phyloP scores from a whole-genome alignment of 30 jellyfish, hydroid and myxozoan genomes.

The Aurelia aurita region DNA sequence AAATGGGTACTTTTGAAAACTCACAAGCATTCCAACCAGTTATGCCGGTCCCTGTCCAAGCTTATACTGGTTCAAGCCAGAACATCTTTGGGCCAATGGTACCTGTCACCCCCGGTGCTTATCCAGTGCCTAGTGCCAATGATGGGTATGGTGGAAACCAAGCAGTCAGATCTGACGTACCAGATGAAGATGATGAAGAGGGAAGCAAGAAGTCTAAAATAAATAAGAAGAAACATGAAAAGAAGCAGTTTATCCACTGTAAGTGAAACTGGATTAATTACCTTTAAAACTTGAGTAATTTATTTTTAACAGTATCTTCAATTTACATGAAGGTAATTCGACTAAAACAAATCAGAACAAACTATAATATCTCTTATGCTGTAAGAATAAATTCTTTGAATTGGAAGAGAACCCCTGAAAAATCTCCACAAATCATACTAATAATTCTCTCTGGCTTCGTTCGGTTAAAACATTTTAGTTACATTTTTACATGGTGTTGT shows the following conservation, averaged over 20 bases:
- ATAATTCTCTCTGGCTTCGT: no score
- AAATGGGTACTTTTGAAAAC: conserved; percentile 18
- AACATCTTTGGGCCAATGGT: conserved; percentile 72
- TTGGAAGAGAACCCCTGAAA: no score
- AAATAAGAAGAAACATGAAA: conserved; percentile 23
- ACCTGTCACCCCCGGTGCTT: conserved; percentile 57
- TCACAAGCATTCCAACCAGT: conserved; percentile 49
- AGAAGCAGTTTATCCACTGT: conserved; percentile 76
- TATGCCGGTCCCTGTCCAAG: conserved; percentile 52
- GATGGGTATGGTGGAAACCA: conserved; percentile 63
- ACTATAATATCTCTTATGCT: no score
- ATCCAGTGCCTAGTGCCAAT: conserved; percentile 62
- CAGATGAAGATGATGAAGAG: conserved; percentile 20
- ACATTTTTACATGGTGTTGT: no score
- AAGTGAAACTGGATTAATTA: neutral
- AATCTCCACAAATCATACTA: no score
- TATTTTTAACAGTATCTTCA: no score
- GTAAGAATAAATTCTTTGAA: no score
- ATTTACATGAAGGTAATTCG: no score
- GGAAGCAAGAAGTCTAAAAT: conserved; percentile 16
- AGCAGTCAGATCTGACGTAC: conserved; percentile 67
- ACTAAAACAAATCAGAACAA: no score
- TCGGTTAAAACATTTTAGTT: no score
- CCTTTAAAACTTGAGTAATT: no score
- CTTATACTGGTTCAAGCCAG: conserved; percentile 15